Percentiles rank a stretch among this genome's conserved stretches.
Conservation (phyloP, 2,797 vertebrate genomes). For the Pelobates cultripes region DNA sequence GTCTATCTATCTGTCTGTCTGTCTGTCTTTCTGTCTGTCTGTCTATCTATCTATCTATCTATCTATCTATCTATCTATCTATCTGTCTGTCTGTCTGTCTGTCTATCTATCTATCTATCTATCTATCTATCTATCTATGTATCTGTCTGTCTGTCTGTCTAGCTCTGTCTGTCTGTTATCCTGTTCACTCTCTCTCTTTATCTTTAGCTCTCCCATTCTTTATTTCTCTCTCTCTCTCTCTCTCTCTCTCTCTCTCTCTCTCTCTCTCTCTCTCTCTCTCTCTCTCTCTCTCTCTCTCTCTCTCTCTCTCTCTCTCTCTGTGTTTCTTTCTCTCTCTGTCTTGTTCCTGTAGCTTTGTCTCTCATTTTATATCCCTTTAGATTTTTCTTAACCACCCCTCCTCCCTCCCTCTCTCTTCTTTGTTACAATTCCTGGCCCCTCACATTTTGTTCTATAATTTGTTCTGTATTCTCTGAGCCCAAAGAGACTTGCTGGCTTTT, state of each 20-base stretch:
- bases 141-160: background rate
- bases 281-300: background rate
- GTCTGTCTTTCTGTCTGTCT: too few species aligned
- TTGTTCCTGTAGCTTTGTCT: conserved; percentile 1
- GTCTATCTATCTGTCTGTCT: too few species aligned
- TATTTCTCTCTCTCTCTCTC: background rate
- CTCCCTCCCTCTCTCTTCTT: conserved; percentile 11
- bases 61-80: too few species aligned
- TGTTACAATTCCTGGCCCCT: conserved; percentile 24
- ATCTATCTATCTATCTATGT: background rate
- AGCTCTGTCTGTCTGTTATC: too few species aligned
- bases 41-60: too few species aligned
- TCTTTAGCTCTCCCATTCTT: too few species aligned
- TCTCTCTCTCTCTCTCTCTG: too few species aligned
- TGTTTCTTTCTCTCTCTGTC: background rate
- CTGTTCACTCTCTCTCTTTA: too few species aligned
- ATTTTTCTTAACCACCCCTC: background rate
- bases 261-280: conserved; percentile 17
- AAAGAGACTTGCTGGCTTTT: conserved; percentile 52
- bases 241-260: conserved; percentile 4
- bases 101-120: too few species aligned
- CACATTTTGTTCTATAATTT: conserved; percentile 30
- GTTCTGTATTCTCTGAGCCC: conserved; percentile 27
- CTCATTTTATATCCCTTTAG: conserved; percentile 7
- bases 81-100: too few species aligned